These are phyloP conservation scores for Erythrolamprus reginae DNA, from an alignment of 2,113 vertebrate species.

Conservation along the genomic window DNA sequence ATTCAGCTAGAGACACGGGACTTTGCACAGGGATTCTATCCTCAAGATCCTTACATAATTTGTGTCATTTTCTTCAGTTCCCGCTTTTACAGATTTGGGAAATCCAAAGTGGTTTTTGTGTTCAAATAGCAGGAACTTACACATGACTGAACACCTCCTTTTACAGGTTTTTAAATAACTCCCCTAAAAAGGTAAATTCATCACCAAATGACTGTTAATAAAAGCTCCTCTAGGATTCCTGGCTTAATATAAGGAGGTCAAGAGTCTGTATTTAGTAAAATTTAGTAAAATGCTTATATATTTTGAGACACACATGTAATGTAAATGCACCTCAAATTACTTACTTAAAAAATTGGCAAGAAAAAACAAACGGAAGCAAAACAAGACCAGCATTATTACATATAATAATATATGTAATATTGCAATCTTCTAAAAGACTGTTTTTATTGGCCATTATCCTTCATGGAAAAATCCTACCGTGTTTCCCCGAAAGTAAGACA, in stretches of 20 bases:
- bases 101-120: background rate
- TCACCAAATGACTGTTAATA: background rate
- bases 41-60: background rate
- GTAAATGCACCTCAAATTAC: background rate
- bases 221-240: background rate
- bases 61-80: background rate
- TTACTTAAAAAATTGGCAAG: no score
- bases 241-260: background rate
- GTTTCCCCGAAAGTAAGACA: no score
- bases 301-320: background rate
- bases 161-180: background rate
- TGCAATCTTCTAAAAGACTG: background rate
- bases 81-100: background rate
- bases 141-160: background rate
- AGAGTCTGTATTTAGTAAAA: background rate
- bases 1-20: background rate
- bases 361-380: no score
- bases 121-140: background rate
- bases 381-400: background rate
- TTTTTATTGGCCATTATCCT: background rate
- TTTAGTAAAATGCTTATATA: background rate
- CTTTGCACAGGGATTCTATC: background rate
- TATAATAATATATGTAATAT: no score
- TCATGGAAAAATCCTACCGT: background rate
- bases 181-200: background rate